phyloP scores from a whole-genome alignment of 2,888 invertebrate species.

The Lacanobia oleracea region DNA sequence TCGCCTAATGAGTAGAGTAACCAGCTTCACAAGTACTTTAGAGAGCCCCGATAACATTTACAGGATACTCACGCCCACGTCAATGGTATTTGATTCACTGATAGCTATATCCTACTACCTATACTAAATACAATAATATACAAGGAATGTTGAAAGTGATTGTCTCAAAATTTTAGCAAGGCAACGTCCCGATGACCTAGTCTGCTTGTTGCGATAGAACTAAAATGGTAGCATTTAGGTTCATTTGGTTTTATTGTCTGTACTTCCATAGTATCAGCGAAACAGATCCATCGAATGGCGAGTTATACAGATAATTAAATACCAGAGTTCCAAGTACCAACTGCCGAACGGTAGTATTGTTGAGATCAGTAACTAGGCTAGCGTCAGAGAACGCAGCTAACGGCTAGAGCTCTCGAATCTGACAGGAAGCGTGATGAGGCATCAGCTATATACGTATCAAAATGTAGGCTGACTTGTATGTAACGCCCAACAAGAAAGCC shows the following conservation, averaged over 20 bases:
- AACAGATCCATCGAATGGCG: constrained; percentile 20
- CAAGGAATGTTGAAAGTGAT: constrained; percentile 40
- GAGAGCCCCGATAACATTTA: constrained; percentile 51
- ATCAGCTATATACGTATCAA: constrained; percentile 72
- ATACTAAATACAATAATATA: constrained; percentile 27
- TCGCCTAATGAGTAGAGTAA: constrained; percentile 81
- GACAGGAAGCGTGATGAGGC: constrained; percentile 73
- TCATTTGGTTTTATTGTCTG: constrained; percentile 29
- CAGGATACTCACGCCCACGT: constrained; percentile 16
- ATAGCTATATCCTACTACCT: constrained; percentile 12
- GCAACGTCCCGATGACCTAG: constrained; percentile 4
- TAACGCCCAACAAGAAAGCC: constrained; percentile 70
- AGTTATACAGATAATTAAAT: constrained; percentile 20
- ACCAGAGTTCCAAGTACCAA: constrained; percentile 67
- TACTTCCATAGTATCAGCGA: constrained; percentile 34
- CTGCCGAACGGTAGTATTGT: constrained; percentile 79
- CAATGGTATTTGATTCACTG: constrained; percentile 27
- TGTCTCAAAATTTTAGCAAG: constrained; percentile 1
- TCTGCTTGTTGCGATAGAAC: background rate
- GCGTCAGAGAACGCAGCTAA: constrained; percentile 79
- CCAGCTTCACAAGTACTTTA: constrained; percentile 72
- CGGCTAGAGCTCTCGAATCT: constrained; percentile 84
- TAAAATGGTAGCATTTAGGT: constrained; percentile 10
- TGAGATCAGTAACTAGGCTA: constrained; percentile 83
- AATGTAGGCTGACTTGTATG: constrained; percentile 69